Evolutionary conservation across 2,113 vertebrate genomes (phyloP).

Genomic region (Corydoras maculifer): DNA sequence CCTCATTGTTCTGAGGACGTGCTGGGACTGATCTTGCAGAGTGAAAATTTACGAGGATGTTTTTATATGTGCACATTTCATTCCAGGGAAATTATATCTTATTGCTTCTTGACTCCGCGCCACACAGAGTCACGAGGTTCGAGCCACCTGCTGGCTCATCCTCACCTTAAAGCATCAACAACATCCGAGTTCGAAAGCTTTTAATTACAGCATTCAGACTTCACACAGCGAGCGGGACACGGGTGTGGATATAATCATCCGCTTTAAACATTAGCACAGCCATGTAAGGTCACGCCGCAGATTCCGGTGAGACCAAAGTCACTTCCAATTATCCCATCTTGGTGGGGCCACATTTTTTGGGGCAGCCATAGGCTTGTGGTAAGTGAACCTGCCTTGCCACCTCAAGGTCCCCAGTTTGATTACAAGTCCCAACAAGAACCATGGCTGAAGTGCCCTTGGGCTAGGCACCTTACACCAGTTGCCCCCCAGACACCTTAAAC

Average conservation of each 20-base stretch:
- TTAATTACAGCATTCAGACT: slow-evolving; percentile 29
- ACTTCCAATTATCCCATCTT: too few species aligned
- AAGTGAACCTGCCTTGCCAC: too few species aligned
- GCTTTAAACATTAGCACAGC: not conserved
- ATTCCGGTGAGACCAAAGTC: too few species aligned
- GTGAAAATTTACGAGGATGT: slow-evolving; percentile 37
- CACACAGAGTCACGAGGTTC: slow-evolving; percentile 22
- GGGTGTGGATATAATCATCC: slow-evolving; percentile 19
- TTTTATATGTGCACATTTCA: slow-evolving; percentile 42
- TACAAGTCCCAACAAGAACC: too few species aligned
- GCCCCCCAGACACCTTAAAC: too few species aligned
- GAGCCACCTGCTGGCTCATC: slow-evolving; percentile 9
- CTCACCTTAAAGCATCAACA: not conserved
- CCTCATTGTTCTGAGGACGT: slow-evolving; percentile 29
- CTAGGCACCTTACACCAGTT: too few species aligned
- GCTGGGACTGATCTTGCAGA: slow-evolving; percentile 28
- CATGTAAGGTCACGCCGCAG: too few species aligned
- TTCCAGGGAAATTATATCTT: slow-evolving; percentile 40
- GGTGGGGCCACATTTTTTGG: too few species aligned
- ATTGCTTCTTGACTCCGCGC: slow-evolving; percentile 21
- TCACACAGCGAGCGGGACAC: slow-evolving; percentile 9
- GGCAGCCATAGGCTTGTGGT: too few species aligned
- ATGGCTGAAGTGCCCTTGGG: too few species aligned
- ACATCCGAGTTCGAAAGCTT: not conserved
- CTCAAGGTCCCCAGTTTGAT: too few species aligned